Evolutionary conservation across 23 tunicate genomes (phyloP).

Genomic region (Clavelina lepadiformis): DNA sequence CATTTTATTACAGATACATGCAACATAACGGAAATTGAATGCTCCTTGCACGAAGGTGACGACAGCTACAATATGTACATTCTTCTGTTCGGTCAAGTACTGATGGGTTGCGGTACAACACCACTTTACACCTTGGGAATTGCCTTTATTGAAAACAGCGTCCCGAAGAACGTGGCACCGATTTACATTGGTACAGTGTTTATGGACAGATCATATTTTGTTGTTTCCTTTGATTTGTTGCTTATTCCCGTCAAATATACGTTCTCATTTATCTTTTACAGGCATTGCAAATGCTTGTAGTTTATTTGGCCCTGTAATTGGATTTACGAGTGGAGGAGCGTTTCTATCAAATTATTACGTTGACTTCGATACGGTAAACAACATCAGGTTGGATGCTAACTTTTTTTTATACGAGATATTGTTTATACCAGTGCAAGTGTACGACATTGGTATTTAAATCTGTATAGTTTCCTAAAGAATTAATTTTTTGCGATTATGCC

Average conservation of each 20-base stretch:
- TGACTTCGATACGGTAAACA: slow-evolving; percentile 37
- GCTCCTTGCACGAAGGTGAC: not conserved
- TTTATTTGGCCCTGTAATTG: slow-evolving; percentile 48
- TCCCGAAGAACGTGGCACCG: slow-evolving; percentile 42
- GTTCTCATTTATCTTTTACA: slow-evolving; percentile 18
- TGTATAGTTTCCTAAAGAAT: no score
- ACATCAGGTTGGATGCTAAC: not conserved
- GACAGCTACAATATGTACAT: slow-evolving; percentile 35
- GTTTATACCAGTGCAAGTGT: no score
- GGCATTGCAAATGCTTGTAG: slow-evolving; percentile 57
- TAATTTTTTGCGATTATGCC: no score
- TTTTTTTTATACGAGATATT: no score
- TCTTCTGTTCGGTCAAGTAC: slow-evolving; percentile 51
- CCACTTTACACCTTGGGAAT: slow-evolving; percentile 52
- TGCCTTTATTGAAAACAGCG: slow-evolving; percentile 48
- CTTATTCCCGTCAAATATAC: no score
- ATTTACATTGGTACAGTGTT: slow-evolving; percentile 31
- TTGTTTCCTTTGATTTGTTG: no score
- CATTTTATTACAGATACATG: no score
- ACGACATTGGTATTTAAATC: no score
- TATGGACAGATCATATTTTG: not conserved
- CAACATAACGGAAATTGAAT: no score
- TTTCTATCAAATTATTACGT: slow-evolving; percentile 32
- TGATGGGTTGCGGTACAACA: slow-evolving; percentile 48
- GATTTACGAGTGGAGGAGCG: slow-evolving; percentile 44